phyloP scores from a whole-genome alignment of 2,888 invertebrate species.

The Drosophila borealis region DNA sequence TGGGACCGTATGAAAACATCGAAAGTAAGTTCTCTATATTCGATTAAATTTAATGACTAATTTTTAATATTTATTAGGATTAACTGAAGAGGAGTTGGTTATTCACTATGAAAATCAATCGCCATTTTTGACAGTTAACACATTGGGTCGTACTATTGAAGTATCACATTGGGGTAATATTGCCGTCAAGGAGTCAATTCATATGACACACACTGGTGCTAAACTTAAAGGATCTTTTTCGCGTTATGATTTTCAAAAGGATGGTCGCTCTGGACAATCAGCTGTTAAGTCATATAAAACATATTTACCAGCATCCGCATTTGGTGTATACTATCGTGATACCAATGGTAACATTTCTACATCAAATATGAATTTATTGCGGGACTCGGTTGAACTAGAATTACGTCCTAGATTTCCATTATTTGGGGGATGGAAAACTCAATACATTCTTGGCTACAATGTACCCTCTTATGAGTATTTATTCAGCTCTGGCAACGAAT shows the following conservation, averaged over 20 bases:
- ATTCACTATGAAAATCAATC: constrained; percentile 98
- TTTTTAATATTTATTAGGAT: constrained; percentile 78
- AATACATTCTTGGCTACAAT: constrained; percentile 98
- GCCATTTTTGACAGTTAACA: constrained; percentile 97
- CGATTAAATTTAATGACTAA: background rate
- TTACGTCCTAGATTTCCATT: constrained; percentile 98
- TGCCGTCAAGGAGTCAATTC: constrained; percentile 97
- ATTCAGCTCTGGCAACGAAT: constrained; percentile 91
- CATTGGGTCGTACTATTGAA: constrained; percentile 94
- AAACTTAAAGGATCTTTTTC: constrained; percentile 97
- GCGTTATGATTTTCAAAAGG: constrained; percentile 98
- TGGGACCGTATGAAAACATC: constrained; percentile 94
- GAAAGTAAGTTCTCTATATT: constrained; percentile 81
- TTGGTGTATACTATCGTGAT: constrained; percentile 97
- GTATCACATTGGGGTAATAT: constrained; percentile 99
- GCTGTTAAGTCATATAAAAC: constrained; percentile 97
- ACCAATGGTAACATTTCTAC: constrained; percentile 99
- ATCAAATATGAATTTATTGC: constrained; percentile 94
- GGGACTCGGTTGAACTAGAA: constrained; percentile 97
- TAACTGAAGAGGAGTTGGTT: constrained; percentile 88
- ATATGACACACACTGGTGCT: constrained; percentile 97
- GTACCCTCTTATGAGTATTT: constrained; percentile 98
- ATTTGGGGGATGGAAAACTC: constrained; percentile 99
- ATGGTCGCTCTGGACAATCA: constrained; percentile 93
- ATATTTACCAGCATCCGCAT: constrained; percentile 93